Evolutionary conservation across 2,888 invertebrate genomes (phyloP).

Genomic region (Resseliella maxima): DNA sequence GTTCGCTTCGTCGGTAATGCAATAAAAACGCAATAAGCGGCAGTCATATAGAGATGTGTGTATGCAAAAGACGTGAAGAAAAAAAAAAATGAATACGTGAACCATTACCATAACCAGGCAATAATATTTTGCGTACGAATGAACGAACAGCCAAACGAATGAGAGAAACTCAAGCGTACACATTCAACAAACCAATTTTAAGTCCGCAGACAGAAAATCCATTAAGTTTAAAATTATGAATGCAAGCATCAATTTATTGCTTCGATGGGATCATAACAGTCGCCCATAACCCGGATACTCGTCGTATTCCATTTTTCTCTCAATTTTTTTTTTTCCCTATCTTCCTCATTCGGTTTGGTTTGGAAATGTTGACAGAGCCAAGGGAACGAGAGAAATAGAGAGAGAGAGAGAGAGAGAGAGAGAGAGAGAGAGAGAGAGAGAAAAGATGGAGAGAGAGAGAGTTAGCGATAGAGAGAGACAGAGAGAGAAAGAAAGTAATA

Average conservation of each 20-base stretch:
- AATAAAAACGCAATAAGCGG: slow-evolving; percentile 47
- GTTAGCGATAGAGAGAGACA: too few species aligned
- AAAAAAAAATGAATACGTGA: not conserved
- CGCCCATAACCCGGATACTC: not conserved
- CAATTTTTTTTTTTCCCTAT: not conserved
- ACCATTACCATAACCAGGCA: slow-evolving; percentile 11
- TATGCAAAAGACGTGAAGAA: not conserved
- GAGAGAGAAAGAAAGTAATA: not conserved
- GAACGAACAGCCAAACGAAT: not conserved
- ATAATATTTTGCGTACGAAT: slow-evolving; percentile 31
- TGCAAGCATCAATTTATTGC: slow-evolving; percentile 36
- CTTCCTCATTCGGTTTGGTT: too few species aligned
- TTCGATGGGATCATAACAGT: slow-evolving; percentile 28
- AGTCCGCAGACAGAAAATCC: slow-evolving; percentile 47
- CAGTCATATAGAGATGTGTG: not conserved
- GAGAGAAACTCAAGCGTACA: slow-evolving; percentile 4
- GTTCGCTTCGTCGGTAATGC: not conserved
- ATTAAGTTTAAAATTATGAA: slow-evolving; percentile 44
- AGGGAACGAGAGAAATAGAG: too few species aligned
- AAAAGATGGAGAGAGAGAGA: too few species aligned
- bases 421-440: not conserved
- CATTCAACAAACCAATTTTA: slow-evolving; percentile 43
- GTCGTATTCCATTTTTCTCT: not conserved
- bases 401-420: too few species aligned
- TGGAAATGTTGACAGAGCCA: too few species aligned